Base-by-base conservation (phyloP, 2,888 invertebrate genomes). In the Erebia ligea region DNA sequence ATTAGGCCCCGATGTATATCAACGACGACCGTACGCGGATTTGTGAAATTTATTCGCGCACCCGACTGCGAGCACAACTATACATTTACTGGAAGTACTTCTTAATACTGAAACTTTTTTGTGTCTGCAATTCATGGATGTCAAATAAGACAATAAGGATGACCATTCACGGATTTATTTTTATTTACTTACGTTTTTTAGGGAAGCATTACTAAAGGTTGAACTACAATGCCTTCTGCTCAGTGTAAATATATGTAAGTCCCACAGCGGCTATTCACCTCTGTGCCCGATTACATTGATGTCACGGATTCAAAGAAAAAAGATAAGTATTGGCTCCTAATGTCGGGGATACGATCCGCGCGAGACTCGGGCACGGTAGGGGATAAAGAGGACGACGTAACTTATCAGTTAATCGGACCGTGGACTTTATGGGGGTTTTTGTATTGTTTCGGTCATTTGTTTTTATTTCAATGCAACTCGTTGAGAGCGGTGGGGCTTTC, bases 251-350 rank as follows among this genome's bases (percentile, higher is more conserved):
- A n/a, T 75, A 73, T 69, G 68, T 76, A 77, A 74, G 79, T 86
- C 88, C 87, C 88, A 69, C 70, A 85, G 75, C 81, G 81, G 78
- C 83, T 84, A 85, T 90, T 87, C 82, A 76, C 80, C 78, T 80
- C 76, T 81, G 80, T 84, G 84, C 83, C 83, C 82, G 79, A 87
- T 89, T 88, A 88, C 88, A 88, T 88, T 88, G 85, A 84, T 84
- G 86, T 88, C 88, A 85, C 78, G 81, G 83, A 78, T 79, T 81
- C 78, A 77, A 79, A 81, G 82, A 83, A 87, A 87, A 88, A 87
- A 86, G 84, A 89, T 86, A 87, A 86, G 88, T 89, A 88, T 88
- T 84, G 82, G 80, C 81, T 85, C 78, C 82, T 87, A 88, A 89
- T 87, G 83, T 81, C 80, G 82, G 82, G 82, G 84, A 85, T 85